phyloP scores from a whole-genome alignment of 2,113 vertebrate species.

The Axis porcinus region DNA sequence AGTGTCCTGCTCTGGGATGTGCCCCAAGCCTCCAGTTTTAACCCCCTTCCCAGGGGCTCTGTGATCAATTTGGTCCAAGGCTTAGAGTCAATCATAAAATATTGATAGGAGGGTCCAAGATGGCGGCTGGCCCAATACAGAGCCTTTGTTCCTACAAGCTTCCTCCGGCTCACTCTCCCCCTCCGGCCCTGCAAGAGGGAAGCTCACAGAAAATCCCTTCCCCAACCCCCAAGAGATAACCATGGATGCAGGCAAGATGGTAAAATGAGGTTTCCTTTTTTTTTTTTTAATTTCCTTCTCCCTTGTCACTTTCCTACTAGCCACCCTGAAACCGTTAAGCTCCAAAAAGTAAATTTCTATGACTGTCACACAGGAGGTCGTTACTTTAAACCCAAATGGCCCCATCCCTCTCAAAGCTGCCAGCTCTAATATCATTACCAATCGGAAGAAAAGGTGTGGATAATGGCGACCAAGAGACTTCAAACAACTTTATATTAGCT shows the following conservation, averaged over 20 bases:
- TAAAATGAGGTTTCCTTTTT: background rate
- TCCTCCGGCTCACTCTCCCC: background rate
- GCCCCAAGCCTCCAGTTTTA: slow-evolving; percentile 1
- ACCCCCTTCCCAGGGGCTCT: slow-evolving; percentile 7
- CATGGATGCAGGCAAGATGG: background rate
- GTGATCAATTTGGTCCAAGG: slow-evolving; percentile 39
- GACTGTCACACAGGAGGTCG: background rate
- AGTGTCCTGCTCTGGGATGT: slow-evolving; percentile 27
- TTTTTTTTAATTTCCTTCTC: background rate
- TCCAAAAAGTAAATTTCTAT: background rate
- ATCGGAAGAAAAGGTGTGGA: background rate
- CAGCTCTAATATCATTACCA: background rate
- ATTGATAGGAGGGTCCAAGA: background rate
- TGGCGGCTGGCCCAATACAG: slow-evolving; percentile 20
- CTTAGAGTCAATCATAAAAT: background rate
- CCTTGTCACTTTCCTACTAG: background rate
- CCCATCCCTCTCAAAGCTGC: background rate
- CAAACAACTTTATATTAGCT: background rate
- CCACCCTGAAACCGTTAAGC: background rate
- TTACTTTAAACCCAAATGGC: background rate
- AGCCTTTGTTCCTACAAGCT: slow-evolving; percentile 8
- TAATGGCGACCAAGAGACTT: background rate
- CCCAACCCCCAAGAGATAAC: background rate
- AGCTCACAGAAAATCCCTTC: background rate
- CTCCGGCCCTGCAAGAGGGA: background rate